A percentile compares a stretch with the other conserved stretches of the same genome.
Conservation (phyloP, 2,797 vertebrate genomes). For the Falco berigora region DNA sequence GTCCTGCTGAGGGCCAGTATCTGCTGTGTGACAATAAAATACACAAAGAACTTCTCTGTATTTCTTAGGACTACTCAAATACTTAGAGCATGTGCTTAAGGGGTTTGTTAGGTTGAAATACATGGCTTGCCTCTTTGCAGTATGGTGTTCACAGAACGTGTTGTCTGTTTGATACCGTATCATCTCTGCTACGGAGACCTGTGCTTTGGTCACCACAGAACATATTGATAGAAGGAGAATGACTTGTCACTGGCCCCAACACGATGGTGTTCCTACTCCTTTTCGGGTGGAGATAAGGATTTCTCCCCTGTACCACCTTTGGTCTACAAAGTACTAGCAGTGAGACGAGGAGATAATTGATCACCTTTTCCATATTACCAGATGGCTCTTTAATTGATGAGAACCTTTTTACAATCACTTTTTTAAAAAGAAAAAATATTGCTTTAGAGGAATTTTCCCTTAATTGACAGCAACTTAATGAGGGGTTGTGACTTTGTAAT, state of each 20-base stretch:
- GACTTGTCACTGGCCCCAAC: neutral
- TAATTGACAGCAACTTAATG: conserved; percentile 59
- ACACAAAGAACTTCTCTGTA: neutral
- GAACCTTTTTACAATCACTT: conserved; percentile 23
- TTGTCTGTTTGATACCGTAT: neutral
- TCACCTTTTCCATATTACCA: conserved; percentile 62
- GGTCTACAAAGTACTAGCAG: neutral
- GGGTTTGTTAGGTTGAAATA: neutral
- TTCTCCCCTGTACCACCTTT: neutral
- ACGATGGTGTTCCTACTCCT: neutral
- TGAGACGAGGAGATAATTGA: conserved; percentile 22
- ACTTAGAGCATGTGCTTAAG: neutral
- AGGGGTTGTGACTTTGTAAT: conserved; percentile 68
- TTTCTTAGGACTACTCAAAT: neutral
- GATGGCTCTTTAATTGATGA: conserved; percentile 62
- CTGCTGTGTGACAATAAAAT: neutral
- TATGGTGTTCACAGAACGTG: neutral
- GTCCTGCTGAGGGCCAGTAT: neutral
- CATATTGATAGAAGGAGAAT: neutral
- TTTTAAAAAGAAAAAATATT: conserved; percentile 29
- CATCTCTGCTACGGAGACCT: neutral
- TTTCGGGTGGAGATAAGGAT: neutral
- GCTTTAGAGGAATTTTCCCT: conserved; percentile 56
- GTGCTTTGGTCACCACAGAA: neutral
- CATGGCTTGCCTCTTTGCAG: neutral